Percentiles rank a stretch among this genome's conserved stretches.
Evolutionary conservation across 2,888 invertebrate species (phyloP).

Genomic region (Calliphora vomitoria): DNA sequence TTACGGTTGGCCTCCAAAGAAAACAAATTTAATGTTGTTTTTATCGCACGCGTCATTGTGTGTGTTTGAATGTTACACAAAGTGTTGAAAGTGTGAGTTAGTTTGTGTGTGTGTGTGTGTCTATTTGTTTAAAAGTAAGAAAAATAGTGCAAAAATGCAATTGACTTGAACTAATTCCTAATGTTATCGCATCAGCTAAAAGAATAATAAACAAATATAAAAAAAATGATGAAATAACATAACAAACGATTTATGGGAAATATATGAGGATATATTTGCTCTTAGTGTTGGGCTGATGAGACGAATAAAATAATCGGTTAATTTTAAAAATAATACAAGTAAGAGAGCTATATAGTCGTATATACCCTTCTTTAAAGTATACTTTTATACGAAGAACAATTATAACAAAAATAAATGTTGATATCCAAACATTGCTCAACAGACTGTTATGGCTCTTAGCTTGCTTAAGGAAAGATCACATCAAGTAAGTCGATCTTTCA

Average conservation of each 20-base stretch:
- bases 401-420: no score
- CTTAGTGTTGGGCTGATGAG: not conserved
- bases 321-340: no score
- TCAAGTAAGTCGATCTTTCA: no score
- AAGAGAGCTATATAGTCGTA: no score
- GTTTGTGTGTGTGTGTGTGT: not conserved
- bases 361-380: no score
- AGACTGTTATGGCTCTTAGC: no score
- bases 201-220: slow-evolving; percentile 19
- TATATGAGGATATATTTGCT: not conserved
- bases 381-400: no score
- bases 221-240: not conserved
- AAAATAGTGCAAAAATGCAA: slow-evolving; percentile 67
- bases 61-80: not conserved
- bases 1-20: slow-evolving; percentile 31
- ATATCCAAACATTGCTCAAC: no score
- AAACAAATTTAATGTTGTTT: slow-evolving; percentile 62
- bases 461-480: no score
- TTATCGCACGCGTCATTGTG: slow-evolving; percentile 64
- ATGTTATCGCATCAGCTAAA: slow-evolving; percentile 54
- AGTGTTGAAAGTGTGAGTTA: not conserved
- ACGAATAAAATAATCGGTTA: not conserved
- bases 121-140: slow-evolving; percentile 21
- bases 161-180: slow-evolving; percentile 66
- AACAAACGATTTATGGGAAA: not conserved